Percentiles rank a stretch among this genome's conserved stretches.
These are phyloP conservation scores for Nycticryphes semicollaris DNA, from an alignment of 2,113 vertebrate species.

Conservation along the genomic window DNA sequence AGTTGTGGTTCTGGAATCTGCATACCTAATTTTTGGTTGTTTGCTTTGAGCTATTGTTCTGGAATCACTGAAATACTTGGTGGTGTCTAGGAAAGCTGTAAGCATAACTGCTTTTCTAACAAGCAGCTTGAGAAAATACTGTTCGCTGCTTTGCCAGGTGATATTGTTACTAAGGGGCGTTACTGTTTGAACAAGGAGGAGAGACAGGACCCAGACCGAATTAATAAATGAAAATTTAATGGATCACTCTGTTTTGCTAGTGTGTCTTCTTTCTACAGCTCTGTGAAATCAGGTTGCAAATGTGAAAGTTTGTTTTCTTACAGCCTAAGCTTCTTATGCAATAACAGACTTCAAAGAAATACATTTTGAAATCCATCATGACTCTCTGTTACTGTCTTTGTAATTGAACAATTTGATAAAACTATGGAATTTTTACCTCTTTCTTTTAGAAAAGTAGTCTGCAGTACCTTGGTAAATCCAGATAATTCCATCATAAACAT, in stretches of 20 bases:
- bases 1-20: not conserved
- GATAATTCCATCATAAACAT: not conserved
- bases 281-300: not conserved
- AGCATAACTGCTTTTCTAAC: not conserved
- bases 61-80: not conserved
- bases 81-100: not conserved
- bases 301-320: not conserved
- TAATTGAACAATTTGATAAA: not conserved
- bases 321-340: not conserved
- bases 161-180: not conserved
- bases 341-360: not conserved
- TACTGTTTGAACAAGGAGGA: not conserved
- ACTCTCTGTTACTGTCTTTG: not conserved
- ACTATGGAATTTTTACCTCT: not conserved
- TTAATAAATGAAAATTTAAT: not conserved
- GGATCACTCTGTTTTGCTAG: not conserved
- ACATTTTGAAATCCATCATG: not conserved
- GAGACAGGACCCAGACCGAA: not conserved
- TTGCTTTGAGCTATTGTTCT: not conserved
- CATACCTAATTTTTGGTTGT: not conserved
- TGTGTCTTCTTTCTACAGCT: not conserved
- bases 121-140: not conserved
- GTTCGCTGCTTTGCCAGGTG: not conserved
- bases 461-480: not conserved
- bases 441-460: not conserved